Evolutionary conservation across 2,113 vertebrate species (phyloP), one percentile per base, ranked within the genome.

Genomic region (Silurus glanis): DNA sequence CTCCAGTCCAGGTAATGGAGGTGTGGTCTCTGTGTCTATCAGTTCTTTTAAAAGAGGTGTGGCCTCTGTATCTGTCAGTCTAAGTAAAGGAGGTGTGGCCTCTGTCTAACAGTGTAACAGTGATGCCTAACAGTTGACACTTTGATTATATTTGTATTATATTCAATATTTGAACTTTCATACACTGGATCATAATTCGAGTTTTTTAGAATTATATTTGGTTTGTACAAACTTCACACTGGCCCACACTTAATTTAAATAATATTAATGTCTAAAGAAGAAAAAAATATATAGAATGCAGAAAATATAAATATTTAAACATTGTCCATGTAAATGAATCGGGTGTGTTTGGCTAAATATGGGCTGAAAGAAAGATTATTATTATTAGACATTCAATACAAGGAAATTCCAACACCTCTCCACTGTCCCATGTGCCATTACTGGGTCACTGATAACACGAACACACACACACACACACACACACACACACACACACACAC

Each of bases 381-480:
- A 88, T 81, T 86, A 80, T 88, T 72, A 80, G 75, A 72, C 78
- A 72, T 37, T 80, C 62, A 47, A n/a, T 72, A 64, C 85, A 83
- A 64, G 85, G 72, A 72, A 89, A 90, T 88, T 86, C 85, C 82
- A 85, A 85, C 87, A 83, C 82, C 85, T 84, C 59, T 47, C 37
- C 47, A 23, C 45, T 83, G 64, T 85, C 74, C 64, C 61, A 49
- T 79, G 64, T 37, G 19, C 23, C 28, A 49, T 84, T 16, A 74
- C 12, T 59, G 37, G 62, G 2, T 59, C 56, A 66, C 45, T 37
- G 28, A 88, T 45, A 79, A 61, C 19, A 5, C 17, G 64, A 71
- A 66, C 72, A 67, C 80, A 66, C 80, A 85, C 83, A 80, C 83
- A 83, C 51, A 85, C 87, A 59, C 78, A 88, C 13, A 88, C 86